Percentiles rank a stretch among this genome's conserved stretches.
phyloP scores from a whole-genome alignment of 2,888 invertebrate genomes.

The Drosophila gaucha region DNA sequence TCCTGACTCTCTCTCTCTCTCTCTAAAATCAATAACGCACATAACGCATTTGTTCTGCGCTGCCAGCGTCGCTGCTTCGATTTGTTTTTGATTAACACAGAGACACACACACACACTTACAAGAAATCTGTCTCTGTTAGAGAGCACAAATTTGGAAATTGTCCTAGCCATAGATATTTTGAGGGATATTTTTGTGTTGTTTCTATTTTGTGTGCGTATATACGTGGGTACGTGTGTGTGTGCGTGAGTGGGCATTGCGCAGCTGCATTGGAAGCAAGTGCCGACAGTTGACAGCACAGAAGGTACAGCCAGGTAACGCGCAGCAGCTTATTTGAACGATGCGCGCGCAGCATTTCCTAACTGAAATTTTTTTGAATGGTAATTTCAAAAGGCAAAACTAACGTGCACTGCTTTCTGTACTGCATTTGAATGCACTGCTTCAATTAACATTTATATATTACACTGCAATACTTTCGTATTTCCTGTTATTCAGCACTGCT shows the following conservation, averaged over 20 bases:
- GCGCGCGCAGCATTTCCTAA: constrained; percentile 1
- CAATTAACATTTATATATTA: background rate
- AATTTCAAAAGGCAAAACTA: background rate
- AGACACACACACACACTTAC: constrained; percentile 11
- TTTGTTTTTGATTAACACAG: constrained; percentile 56
- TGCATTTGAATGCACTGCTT: background rate
- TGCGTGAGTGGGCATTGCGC: constrained; percentile 47
- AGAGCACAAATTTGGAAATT: constrained; percentile 40
- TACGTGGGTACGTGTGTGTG: too few relatives aligned
- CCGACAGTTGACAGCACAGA: constrained; percentile 7
- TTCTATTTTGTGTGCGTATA: background rate
- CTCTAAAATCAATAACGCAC: constrained; percentile 72
- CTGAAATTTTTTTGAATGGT: constrained; percentile 4
- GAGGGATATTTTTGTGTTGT: constrained; percentile 49
- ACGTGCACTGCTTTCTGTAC: background rate
- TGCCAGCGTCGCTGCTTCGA: constrained; percentile 38
- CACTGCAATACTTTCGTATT: too few relatives aligned
- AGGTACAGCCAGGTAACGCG: constrained; percentile 39
- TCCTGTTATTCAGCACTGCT: too few relatives aligned
- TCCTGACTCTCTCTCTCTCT: background rate
- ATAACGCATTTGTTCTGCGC: constrained; percentile 38
- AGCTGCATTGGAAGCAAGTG: constrained; percentile 69
- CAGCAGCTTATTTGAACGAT: constrained; percentile 1
- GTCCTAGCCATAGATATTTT: constrained; percentile 38
- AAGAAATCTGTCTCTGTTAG: constrained; percentile 43